Evolutionary conservation across 2,113 vertebrate genomes (phyloP), one percentile per base, ranked within the genome.

Genomic region (Gymnorhina tibicen): DNA sequence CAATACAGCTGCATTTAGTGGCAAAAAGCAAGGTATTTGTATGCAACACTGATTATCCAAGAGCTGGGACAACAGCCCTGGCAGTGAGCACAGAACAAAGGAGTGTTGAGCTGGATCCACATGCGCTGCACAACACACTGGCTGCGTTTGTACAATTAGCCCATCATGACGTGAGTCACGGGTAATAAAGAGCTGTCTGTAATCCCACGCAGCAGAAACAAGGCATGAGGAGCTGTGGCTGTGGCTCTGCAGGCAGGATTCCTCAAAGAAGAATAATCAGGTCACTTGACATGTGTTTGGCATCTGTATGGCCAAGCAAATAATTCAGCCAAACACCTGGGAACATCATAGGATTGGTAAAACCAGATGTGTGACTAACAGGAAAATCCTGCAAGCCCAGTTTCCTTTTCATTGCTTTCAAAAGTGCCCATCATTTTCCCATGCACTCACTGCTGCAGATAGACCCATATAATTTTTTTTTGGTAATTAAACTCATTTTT

Each of bases 101-200:
- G 46, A 55, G 9, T 19, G 76, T 78, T 95, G 59, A 93, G 37
- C 73, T 67, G 64, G 50, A 68, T 78, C 47, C 85, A 70, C 28
- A 52, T 12, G 53, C 1, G 0, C 85, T 26, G 18, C 69, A 92
- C 47, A 87, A 81, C 44, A 47, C 84, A 33, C 28, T 81, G 89
- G 39, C 46, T 85, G 39, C 5, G 0, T 82, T 81, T 81, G 56
- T 60, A 59, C 73, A 84, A 56, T 82, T 72, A 79, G 64, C 60
- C 76, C 53, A 44, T 75, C 56, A 11, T 68, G 69, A 89, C 1
- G 1, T 82, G 81, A 91, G 39, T 37, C 89, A 89, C 0, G 1
- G 89, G 16, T 72, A 85, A 95, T 94, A 95, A 85, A 89, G 68
- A 62, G 66, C 60, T 75, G 52, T 72, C 76, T 93, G 91, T 92